phyloP scores from a whole-genome alignment of 2,888 invertebrate genomes.

The Polia nebulosa region DNA sequence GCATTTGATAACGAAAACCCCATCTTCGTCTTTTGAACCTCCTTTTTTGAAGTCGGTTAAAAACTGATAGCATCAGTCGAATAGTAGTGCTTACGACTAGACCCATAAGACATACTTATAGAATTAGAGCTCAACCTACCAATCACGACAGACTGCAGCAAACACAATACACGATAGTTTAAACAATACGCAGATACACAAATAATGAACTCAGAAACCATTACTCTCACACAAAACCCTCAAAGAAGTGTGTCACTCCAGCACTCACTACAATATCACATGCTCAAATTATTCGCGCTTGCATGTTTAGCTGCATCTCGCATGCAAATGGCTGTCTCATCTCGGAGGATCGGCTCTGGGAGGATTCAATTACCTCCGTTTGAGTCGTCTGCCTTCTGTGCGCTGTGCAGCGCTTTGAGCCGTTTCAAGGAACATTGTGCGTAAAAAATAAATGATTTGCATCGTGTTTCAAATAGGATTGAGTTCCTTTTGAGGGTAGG shows the following conservation, averaged over 20 bases:
- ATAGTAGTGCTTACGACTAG: too few species aligned
- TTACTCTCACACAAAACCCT: conserved; percentile 16
- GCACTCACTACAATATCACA: conserved; percentile 42
- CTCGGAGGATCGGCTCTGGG: conserved; percentile 69
- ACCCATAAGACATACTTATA: too few species aligned
- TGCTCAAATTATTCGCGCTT: conserved; percentile 52
- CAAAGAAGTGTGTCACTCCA: conserved; percentile 19
- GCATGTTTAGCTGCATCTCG: conserved; percentile 69
- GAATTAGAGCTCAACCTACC: neutral
- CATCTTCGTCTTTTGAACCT: too few species aligned
- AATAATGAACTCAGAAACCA: conserved; percentile 2
- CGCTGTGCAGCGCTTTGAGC: conserved; percentile 47
- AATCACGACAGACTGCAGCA: too few species aligned
- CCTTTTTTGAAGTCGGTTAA: too few species aligned
- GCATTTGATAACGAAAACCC: too few species aligned
- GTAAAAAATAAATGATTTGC: conserved; percentile 43
- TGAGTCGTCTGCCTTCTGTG: conserved; percentile 58
- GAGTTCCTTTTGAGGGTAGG: conserved; percentile 1
- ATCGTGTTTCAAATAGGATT: conserved; percentile 8
- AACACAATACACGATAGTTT: neutral
- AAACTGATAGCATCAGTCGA: too few species aligned
- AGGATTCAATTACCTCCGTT: conserved; percentile 77
- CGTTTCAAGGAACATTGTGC: conserved; percentile 33
- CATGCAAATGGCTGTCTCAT: conserved; percentile 73
- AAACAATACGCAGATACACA: neutral